Evolutionary conservation across 2,113 vertebrate species (phyloP).

Genomic region (Noturus placidus): DNA sequence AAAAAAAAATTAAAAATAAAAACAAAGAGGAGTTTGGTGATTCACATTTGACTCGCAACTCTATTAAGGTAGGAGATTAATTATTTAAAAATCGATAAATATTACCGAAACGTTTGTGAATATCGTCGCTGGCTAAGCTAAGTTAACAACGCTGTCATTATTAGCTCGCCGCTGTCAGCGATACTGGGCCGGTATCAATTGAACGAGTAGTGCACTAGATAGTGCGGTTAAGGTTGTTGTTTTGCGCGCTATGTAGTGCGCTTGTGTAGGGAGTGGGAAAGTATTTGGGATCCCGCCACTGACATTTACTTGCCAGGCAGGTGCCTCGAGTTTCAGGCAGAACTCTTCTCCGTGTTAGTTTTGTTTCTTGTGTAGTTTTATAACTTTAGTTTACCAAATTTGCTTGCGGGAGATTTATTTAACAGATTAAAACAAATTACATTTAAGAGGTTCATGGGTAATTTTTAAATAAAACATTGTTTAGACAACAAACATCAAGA

Average conservation of each 20-base stretch:
- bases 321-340: background rate
- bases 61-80: background rate
- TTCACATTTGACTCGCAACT: background rate
- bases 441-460: background rate
- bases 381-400: background rate
- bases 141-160: constrained; percentile 20
- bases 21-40: background rate
- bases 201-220: background rate
- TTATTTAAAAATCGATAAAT: background rate
- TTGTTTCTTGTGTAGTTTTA: background rate
- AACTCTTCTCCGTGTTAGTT: background rate
- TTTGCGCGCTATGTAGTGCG: background rate
- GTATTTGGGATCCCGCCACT: background rate
- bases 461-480: background rate
- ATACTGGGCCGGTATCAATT: background rate
- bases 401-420: background rate
- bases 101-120: background rate
- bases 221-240: background rate
- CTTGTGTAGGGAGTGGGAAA: background rate
- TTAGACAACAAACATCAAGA: background rate
- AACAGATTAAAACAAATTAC: background rate
- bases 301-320: constrained; percentile 12
- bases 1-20: background rate
- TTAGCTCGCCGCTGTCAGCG: constrained; percentile 19
- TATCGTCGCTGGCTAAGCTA: background rate